Evolutionary conservation across 2,888 invertebrate genomes (phyloP).

Genomic region (Torymus aiolomorphi): DNA sequence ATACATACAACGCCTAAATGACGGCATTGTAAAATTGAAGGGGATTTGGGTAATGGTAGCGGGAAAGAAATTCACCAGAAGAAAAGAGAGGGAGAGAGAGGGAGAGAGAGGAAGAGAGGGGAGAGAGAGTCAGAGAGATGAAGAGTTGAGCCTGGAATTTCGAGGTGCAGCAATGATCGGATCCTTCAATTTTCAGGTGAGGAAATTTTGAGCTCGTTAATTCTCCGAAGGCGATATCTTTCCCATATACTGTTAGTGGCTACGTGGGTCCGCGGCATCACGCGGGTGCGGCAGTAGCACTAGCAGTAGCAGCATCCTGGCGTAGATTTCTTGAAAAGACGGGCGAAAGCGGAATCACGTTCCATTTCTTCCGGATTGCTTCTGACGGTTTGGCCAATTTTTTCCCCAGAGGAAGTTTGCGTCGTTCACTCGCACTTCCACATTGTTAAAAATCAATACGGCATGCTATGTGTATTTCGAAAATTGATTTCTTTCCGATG

Average conservation of each 20-base stretch:
- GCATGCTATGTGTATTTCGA: neutral
- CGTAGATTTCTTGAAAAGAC: conserved; percentile 10
- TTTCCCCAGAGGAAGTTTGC: conserved; percentile 7
- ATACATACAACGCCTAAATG: too few species aligned
- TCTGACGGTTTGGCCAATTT: conserved; percentile 16
- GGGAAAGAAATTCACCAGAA: neutral
- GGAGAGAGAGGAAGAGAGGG: neutral
- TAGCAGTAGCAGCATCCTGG: neutral
- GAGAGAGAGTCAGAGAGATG: conserved; percentile 21
- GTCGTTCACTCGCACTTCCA: neutral
- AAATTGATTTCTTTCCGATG: conserved; percentile 19
- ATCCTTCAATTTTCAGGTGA: conserved; percentile 37
- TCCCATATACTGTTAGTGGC: conserved; percentile 35
- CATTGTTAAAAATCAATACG: conserved; percentile 29
- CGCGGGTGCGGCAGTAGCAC: neutral
- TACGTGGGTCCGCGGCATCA: conserved; percentile 15
- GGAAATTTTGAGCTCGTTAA: conserved; percentile 27
- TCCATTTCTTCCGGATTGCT: conserved; percentile 51
- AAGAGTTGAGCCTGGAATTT: conserved; percentile 32
- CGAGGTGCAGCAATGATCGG: conserved; percentile 36
- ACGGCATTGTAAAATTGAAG: too few species aligned
- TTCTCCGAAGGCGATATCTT: conserved; percentile 25
- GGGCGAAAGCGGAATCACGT: conserved; percentile 48
- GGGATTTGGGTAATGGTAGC: too few species aligned
- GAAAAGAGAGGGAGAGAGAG: neutral